phyloP scores from a whole-genome alignment of 2,888 invertebrate genomes.

The Aelia acuminata region DNA sequence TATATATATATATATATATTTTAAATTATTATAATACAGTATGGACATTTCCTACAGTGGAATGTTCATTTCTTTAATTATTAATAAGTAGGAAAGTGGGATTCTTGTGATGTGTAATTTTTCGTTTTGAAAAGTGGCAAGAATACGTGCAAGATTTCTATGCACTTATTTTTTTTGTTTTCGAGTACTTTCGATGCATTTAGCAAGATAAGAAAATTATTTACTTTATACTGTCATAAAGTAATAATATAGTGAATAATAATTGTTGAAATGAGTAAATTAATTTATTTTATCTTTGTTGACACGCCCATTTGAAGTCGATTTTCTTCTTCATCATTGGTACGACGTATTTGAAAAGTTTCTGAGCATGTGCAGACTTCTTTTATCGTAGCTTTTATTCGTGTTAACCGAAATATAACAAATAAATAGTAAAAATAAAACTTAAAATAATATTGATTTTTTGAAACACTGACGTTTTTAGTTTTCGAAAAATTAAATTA shows the following conservation, averaged over 20 bases:
- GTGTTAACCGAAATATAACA: no score
- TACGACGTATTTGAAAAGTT: background rate
- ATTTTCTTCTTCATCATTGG: background rate
- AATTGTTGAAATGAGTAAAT: background rate
- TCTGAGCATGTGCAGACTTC: background rate
- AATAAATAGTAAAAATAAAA: no score
- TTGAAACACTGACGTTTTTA: no score
- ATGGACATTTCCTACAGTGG: no score
- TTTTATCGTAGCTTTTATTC: no score
- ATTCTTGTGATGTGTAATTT: background rate
- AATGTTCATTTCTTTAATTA: background rate
- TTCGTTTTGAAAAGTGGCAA: background rate
- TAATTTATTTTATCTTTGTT: background rate
- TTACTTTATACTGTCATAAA: background rate
- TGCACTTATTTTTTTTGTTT: background rate
- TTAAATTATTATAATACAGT: no score
- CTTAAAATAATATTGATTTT: no score
- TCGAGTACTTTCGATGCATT: no score
- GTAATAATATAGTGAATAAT: no score
- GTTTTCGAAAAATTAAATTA: no score
- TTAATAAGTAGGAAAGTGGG: no score
- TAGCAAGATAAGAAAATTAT: background rate
- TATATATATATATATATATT: no score
- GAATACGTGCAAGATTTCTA: background rate
- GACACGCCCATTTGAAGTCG: conserved; percentile 14